Percentiles rank a stretch among this genome's conserved stretches.
phyloP scores from a whole-genome alignment of 2,888 invertebrate species.

The Scaptomyza cyrtandrae region DNA sequence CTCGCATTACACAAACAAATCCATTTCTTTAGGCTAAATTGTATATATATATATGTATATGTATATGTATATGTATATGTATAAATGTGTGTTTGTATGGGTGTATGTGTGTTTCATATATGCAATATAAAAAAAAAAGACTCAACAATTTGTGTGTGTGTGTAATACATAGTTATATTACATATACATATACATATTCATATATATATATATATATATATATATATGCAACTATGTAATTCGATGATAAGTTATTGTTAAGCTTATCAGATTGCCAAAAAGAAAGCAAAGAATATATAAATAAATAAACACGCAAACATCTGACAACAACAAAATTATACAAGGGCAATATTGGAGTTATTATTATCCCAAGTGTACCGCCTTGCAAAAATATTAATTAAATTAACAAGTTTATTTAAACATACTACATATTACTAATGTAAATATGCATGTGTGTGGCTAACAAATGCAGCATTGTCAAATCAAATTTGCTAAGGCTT shows the following conservation, averaged over 20 bases:
- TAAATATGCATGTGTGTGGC: constrained; percentile 14
- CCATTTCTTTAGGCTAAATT: constrained; percentile 36
- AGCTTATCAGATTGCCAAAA: constrained; percentile 42
- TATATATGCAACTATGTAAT: constrained; percentile 13
- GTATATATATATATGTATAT: constrained; percentile 16
- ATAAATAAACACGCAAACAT: constrained; percentile 57
- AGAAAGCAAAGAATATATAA: background rate
- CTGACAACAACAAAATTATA: constrained; percentile 49
- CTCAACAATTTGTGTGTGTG: constrained; percentile 65
- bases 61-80: constrained; percentile 8
- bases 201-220: background rate
- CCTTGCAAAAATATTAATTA: constrained; percentile 6
- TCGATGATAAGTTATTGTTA: constrained; percentile 11
- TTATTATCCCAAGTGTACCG: constrained; percentile 13
- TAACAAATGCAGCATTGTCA: constrained; percentile 44
- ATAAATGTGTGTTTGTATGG: too few species aligned
- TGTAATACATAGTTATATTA: constrained; percentile 23
- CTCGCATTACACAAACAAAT: constrained; percentile 63
- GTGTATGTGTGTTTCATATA: constrained; percentile 31
- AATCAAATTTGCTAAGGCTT: constrained; percentile 40
- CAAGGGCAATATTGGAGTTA: constrained; percentile 14
- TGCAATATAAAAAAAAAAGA: constrained; percentile 71
- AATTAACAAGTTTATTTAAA: constrained; percentile 5
- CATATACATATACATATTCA: constrained; percentile 20
- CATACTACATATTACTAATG: constrained; percentile 2